Conservation (phyloP, 2,113 vertebrate genomes). For the Astur gentilis region DNA sequence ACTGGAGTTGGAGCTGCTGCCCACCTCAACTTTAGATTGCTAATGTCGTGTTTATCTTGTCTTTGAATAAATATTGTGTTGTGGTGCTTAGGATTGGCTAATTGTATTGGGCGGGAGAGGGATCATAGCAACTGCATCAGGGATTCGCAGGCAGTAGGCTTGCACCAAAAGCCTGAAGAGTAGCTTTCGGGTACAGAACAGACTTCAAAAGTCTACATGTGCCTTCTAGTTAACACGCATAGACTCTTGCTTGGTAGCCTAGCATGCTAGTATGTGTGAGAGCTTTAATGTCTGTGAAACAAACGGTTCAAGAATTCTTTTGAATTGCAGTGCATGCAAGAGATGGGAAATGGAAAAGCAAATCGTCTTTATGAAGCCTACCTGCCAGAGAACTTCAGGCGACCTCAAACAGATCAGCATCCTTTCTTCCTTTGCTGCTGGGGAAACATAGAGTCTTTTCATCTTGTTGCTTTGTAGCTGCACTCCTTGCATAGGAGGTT, state of each 20-base stretch:
- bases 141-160: neutral
- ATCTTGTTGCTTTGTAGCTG: neutral
- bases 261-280: neutral
- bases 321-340: constrained; percentile 88
- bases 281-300: neutral
- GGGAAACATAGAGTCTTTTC: neutral
- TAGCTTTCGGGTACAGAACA: neutral
- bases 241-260: neutral
- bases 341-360: constrained; percentile 97
- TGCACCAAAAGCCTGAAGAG: neutral
- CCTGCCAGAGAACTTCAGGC: constrained; percentile 92
- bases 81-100: neutral
- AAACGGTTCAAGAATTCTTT: neutral
- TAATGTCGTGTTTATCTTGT: neutral
- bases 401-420: constrained; percentile 93
- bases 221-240: neutral
- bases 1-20: neutral
- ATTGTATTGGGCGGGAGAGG: accelerated
- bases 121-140: neutral
- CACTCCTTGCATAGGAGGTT: neutral
- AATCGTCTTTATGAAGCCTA: constrained; percentile 93
- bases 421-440: constrained; percentile 58
- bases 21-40: neutral
- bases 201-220: neutral
- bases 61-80: too few relatives aligned